Evolutionary conservation across 2,888 invertebrate species (phyloP), one percentile per base, ranked within the genome.

Genomic region (Machimus atricapillus): DNA sequence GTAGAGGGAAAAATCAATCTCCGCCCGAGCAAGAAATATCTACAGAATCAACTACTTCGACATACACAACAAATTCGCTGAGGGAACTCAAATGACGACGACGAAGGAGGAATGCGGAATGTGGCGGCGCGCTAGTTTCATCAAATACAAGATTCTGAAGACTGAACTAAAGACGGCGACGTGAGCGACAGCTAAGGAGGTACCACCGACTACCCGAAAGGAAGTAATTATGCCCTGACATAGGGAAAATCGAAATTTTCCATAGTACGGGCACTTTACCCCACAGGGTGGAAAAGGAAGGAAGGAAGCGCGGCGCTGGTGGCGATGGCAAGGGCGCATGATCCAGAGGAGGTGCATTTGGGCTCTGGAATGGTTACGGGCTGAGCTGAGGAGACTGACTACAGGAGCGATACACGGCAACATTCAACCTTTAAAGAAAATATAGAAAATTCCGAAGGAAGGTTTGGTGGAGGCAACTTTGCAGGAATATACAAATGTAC

Each of bases 241-340:
- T 19, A 81, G 81, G 76, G 81, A 81, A 81, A 81, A 82, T 82
- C 82, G 82, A 82, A 82, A 66, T 82, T 82, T 82, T 82, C 66
- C 31, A 58, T 16, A 66, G 66, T 19, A 27, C 27, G 27, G 52
- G 52, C n/a, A 52, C 52, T 52, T n/a, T 66, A 23, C 23, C 27
- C 27, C 9, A 23, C n/a, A n/a, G 40, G 37, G 66, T 34, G 37
- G n/a, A 76, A 37, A 76, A 82, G 58, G 27, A 58, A 82, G 58
- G 58, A 82, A 82, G 82, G 34, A 82, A 82, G 40, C 37, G 37
- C 56, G 58, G n/a, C 31, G 16, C 37, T 79, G 27, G 31, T 82
- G 56, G 19, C 56, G 43, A 43, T 82, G 52, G 23, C 66, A 14
- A 27, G 12, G 1, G 82, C 82, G 82, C 82, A 82, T 58, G 82